Evolutionary conservation across 2,888 invertebrate species (phyloP), one percentile per base, ranked within the genome.

Genomic region (Andrena minutula): DNA sequence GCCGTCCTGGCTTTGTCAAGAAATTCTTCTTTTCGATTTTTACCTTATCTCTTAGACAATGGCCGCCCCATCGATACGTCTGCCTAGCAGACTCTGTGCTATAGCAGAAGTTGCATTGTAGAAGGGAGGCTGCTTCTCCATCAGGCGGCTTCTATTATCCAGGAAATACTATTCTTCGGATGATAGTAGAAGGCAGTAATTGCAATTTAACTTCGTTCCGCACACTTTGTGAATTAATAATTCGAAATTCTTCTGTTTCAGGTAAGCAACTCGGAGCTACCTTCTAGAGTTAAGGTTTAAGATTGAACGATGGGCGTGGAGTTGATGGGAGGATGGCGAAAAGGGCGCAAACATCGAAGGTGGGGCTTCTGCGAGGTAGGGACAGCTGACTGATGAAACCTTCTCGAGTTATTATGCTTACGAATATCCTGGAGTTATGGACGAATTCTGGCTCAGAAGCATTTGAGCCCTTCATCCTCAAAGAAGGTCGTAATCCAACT

Each of bases 341-440:
- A 78, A 75, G 82, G 65, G 74, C 60, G 69, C 77, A 80, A 35
- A 68, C 80, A 68, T 85, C 66, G 68, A 83, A 80, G 73, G 77
- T 78, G 74, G 76, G 75, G 81, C 75, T 75, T 83, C 79, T 64
- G 84, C 73, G 79, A 87, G 89, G 79, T 87, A 87, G 86, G 87
- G 91, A 91, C 91, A 89, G 90, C 85, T 91, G 91, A 91, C 88
- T 87, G 91, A 91, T 90, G 91, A 90, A 89, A 89, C 83, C 85
- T 86, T 79, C 85, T 71, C 70, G 81, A 78, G 69, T 72, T 65
- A 75, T 56, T 82, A 81, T 80, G 26, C 58, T 26, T 76, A 73
- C 77, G 63, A 20, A 28, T 30, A 30, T 23, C 6, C 10, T 8
- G 4, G 61, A 56, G 30, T 72, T 65, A 49, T 76, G 74, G 70